A percentile compares a stretch with the other conserved stretches of the same genome.
phyloP scores from a whole-genome alignment of 92 coral and sea anemone genomes.

The Actinostola sp. region DNA sequence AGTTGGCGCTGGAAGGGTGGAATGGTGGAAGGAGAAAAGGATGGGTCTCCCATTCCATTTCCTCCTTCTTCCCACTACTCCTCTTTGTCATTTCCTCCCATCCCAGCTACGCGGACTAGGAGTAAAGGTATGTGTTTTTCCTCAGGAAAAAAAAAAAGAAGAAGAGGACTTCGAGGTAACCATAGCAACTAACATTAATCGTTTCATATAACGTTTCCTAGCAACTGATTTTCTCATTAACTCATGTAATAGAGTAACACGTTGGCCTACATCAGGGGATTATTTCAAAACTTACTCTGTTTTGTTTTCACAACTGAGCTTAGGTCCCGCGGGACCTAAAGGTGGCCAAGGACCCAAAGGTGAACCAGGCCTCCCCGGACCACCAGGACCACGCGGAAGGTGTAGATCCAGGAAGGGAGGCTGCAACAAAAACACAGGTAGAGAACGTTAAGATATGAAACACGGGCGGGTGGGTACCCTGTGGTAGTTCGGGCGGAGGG shows the following conservation, averaged over 20 bases:
- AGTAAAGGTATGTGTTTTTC: slow-evolving; percentile 20
- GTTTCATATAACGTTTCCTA: slow-evolving; percentile 1
- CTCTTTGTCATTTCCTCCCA: no score
- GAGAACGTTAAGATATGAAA: no score
- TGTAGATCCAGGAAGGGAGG: slow-evolving; percentile 20
- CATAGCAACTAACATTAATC: slow-evolving; percentile 13
- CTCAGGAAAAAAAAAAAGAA: slow-evolving; percentile 34
- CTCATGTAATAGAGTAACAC: neutral
- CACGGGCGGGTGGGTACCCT: no score
- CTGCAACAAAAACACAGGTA: slow-evolving; percentile 15
- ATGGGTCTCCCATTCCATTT: neutral
- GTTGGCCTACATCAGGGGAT: neutral
- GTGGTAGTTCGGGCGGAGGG: no score
- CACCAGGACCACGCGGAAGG: slow-evolving; percentile 28
- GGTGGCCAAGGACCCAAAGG: slow-evolving; percentile 37
- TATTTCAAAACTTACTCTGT: neutral
- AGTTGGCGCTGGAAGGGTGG: no score
- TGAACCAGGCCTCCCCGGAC: slow-evolving; percentile 21
- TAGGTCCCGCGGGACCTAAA: no score
- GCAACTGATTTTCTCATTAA: neutral
- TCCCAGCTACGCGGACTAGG: neutral
- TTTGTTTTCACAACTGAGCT: no score
- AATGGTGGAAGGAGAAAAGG: neutral
- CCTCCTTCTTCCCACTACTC: no score
- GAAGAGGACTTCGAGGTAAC: slow-evolving; percentile 30